Base-by-base conservation (phyloP, 1,140 invertebrate species). In the Heliconius hewitsoni region DNA sequence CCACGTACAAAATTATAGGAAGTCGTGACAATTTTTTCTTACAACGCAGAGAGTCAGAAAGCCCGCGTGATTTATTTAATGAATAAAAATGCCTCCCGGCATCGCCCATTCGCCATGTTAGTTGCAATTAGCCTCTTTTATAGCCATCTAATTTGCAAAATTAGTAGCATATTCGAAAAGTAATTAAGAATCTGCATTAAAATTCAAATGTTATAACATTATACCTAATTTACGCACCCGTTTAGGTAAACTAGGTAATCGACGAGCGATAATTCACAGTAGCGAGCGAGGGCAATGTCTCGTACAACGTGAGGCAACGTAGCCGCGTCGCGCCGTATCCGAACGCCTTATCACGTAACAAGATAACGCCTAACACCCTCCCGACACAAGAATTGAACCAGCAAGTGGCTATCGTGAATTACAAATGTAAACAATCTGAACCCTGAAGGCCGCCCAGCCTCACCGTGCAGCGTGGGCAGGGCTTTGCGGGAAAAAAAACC, bases 351-450 rank as follows among this genome's bases (percentile, higher is more conserved):
- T 90, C 89, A 81, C 80, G 73, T 81, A 76, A 78, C 80, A 83
- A 85, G 89, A 90, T 91, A 89, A 88, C 86, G 87, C 83, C 84
- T 87, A 84, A 89, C 87, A 88, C 85, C 87, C 87, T 88, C 85
- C 86, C 82, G 75, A 83, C 82, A 85, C 84, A 89, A 88, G 87
- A 91, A 93, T 90, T 92, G 91, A 91, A 90, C 86, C 86, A 84
- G 83, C 78, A 46, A 46, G 87, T 83, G 87, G 87, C 87, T 90
- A 84, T 3, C 2, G 30, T 89, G 93, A 92, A 94, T 94, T 94
- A 93, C 91, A 93, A 92, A 91, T 94, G 93, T 93, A 93, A 94
- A 94, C 93, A 94, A 93, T 92, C 91, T 86, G 84, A 86, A 87
- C 86, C 92, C 91, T 86, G 84, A 86, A 87, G 86, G 87, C 90